Percentiles rank a stretch among this genome's conserved stretches.
phyloP scores from a whole-genome alignment of 1,140 invertebrate species.

The Euglossa dilemma region DNA sequence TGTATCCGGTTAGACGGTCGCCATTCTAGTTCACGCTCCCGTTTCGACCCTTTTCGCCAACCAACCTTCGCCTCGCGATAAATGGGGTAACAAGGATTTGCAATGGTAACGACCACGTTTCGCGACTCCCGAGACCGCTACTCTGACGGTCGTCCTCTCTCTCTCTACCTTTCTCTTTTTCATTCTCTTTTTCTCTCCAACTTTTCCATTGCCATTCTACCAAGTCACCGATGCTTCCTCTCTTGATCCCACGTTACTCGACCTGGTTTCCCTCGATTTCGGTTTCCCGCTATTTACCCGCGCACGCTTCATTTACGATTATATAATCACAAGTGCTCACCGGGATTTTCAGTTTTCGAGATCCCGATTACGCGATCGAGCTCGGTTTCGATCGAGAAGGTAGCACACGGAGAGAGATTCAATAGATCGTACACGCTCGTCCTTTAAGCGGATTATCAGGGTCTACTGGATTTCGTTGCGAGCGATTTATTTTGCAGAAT shows the following conservation, averaged over 20 bases:
- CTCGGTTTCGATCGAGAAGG: too few relatives aligned
- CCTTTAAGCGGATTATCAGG: too few relatives aligned
- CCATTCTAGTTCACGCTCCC: slow-evolving; percentile 10
- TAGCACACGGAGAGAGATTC: too few relatives aligned
- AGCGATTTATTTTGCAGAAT: too few relatives aligned
- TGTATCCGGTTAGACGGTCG: slow-evolving; percentile 4
- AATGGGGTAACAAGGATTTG: slow-evolving; percentile 52
- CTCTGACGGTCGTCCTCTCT: neutral
- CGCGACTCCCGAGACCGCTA: slow-evolving; percentile 40
- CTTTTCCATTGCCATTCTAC: neutral
- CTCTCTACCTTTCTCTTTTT: too few relatives aligned
- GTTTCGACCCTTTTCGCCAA: slow-evolving; percentile 10
- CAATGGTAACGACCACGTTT: slow-evolving; percentile 62
- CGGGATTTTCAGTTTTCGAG: too few relatives aligned
- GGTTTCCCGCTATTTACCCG: neutral
- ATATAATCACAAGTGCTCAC: too few relatives aligned
- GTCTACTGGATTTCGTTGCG: too few relatives aligned
- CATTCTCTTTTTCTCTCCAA: neutral
- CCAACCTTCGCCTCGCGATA: slow-evolving; percentile 34
- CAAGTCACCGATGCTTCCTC: too few relatives aligned
- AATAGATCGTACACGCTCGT: too few relatives aligned
- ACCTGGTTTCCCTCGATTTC: neutral
- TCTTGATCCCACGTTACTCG: neutral
- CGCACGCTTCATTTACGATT: too few relatives aligned
- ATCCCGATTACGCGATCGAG: too few relatives aligned